Evolutionary conservation across 2,113 vertebrate species (phyloP).

Genomic region (Xenopus borealis): DNA sequence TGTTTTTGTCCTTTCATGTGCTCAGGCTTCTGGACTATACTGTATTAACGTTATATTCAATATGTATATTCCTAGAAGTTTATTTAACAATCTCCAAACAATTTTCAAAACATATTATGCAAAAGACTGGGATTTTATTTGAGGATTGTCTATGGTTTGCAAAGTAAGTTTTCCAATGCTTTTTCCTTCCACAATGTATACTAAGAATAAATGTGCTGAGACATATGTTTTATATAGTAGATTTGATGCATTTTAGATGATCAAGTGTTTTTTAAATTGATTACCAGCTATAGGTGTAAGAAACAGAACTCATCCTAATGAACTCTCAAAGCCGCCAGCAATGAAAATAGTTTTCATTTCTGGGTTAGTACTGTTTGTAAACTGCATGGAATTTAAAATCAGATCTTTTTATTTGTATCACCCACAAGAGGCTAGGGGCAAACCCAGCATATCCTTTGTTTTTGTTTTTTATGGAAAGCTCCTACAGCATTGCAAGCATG

Average conservation of each 20-base stretch:
- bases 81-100: no score
- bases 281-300: conserved; percentile 10
- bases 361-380: conserved; percentile 35
- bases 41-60: no score
- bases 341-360: conserved; percentile 25
- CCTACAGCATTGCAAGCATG: conserved; percentile 40
- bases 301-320: conserved; percentile 33
- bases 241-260: conserved; percentile 5
- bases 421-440: conserved; percentile 32
- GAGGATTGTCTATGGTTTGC: no score
- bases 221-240: not conserved
- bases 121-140: no score
- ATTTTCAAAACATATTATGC: no score
- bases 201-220: not conserved
- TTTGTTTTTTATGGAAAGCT: conserved; percentile 39
- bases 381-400: conserved; percentile 32
- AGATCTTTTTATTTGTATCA: conserved; percentile 19
- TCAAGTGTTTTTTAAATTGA: conserved; percentile 20
- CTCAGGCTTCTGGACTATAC: no score
- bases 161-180: no score
- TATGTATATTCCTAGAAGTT: no score
- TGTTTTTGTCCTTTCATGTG: no score
- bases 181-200: no score
- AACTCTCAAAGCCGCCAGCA: conserved; percentile 24
- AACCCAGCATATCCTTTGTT: conserved; percentile 33